These are phyloP conservation scores for Leucoptera coffeella DNA, from an alignment of 2,888 invertebrate genomes.

Conservation along the genomic window DNA sequence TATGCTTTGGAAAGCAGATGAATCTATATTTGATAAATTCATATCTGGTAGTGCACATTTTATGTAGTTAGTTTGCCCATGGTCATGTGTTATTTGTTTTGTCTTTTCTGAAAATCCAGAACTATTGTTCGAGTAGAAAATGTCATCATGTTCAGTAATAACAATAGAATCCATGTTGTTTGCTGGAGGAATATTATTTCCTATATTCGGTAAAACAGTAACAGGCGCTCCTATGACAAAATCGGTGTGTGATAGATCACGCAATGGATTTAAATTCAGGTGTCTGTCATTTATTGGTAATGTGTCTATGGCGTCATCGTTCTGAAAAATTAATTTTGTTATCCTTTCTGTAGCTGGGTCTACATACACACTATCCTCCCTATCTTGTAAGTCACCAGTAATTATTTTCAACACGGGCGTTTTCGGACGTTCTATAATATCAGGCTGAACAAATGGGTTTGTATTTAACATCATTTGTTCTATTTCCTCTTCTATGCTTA, in stretches of 20 bases:
- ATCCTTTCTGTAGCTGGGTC: slow-evolving; percentile 13
- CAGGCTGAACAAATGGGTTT: slow-evolving; percentile 21
- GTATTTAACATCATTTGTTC: slow-evolving; percentile 9
- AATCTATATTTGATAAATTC: too few relatives aligned
- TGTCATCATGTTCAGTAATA: slow-evolving; percentile 11
- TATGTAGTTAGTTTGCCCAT: too few relatives aligned
- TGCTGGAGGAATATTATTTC: slow-evolving; percentile 22
- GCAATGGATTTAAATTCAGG: slow-evolving; percentile 5
- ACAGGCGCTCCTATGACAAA: slow-evolving; percentile 50
- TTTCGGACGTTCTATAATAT: slow-evolving; percentile 22
- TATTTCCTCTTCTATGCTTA: slow-evolving; percentile 11
- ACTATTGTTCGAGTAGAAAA: too few relatives aligned
- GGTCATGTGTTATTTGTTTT: too few relatives aligned
- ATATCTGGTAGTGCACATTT: too few relatives aligned
- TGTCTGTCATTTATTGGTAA: slow-evolving; percentile 24
- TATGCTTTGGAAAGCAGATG: slow-evolving; percentile 22
- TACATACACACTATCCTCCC: slow-evolving; percentile 18
- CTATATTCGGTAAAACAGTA: slow-evolving; percentile 29
- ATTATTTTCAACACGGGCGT: slow-evolving; percentile 38
- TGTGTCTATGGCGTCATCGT: slow-evolving; percentile 29
- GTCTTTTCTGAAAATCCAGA: too few relatives aligned
- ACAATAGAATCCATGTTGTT: slow-evolving; percentile 20
- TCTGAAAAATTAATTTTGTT: slow-evolving; percentile 14
- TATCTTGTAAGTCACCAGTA: slow-evolving; percentile 17
- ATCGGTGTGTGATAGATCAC: slow-evolving; percentile 19